Conservation (phyloP, 1,140 invertebrate species). For the Brachionus angularis region DNA sequence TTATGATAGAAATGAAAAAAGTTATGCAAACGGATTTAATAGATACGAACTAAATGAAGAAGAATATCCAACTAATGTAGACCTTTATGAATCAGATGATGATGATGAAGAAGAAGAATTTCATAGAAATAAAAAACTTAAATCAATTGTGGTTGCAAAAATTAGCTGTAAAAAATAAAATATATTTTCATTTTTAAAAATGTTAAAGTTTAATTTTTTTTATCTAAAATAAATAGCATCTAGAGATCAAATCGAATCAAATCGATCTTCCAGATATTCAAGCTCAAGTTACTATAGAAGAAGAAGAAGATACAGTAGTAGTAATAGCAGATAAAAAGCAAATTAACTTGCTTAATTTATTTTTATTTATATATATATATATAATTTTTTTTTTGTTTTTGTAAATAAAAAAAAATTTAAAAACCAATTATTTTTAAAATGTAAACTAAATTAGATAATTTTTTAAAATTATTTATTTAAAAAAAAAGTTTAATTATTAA, state of each 20-base stretch:
- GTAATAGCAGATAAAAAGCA: conserved; percentile 20
- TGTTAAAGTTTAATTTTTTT: not conserved
- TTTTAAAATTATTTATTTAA: too few species aligned
- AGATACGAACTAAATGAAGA: too few species aligned
- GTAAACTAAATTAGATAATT: too few species aligned
- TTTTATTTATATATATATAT: not conserved
- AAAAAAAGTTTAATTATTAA: too few species aligned
- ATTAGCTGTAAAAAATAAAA: too few species aligned
- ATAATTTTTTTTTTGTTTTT: not conserved
- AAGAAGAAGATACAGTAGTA: conserved; percentile 24
- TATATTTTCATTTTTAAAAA: too few species aligned
- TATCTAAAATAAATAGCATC: not conserved
- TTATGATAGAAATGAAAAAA: too few species aligned
- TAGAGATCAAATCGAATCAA: conserved; percentile 7
- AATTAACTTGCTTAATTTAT: not conserved
- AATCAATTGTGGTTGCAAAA: conserved; percentile 29
- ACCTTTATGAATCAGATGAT: too few species aligned
- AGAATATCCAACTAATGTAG: too few species aligned
- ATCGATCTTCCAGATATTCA: not conserved
- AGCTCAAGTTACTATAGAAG: not conserved
- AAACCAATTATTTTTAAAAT: too few species aligned
- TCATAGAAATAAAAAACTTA: conserved; percentile 22
- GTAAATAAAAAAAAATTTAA: not conserved
- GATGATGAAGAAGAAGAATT: conserved; percentile 15
- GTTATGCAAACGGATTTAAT: too few species aligned